These are phyloP conservation scores for Gymnorhina tibicen DNA, from an alignment of 2,113 vertebrate genomes.

Conservation along the genomic window DNA sequence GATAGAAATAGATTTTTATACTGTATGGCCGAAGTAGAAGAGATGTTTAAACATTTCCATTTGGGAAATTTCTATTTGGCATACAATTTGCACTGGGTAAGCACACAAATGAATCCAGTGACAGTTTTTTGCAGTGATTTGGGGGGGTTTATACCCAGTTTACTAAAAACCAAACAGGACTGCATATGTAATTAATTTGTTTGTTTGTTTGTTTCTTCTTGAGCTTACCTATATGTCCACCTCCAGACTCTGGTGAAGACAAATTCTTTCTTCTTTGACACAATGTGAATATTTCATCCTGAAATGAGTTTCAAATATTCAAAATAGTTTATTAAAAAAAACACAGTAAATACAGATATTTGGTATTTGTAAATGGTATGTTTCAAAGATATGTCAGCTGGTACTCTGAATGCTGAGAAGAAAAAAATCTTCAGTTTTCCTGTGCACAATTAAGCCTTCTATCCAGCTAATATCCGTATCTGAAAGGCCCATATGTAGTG, in stretches of 20 bases:
- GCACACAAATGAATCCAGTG: fast-evolving
- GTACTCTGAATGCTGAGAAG: background rate
- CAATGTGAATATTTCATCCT: background rate
- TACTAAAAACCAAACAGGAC: background rate
- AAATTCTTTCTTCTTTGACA: background rate
- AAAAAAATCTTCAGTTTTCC: background rate
- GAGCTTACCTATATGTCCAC: background rate
- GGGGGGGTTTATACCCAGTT: background rate
- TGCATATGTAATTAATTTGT: background rate
- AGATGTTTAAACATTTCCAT: background rate
- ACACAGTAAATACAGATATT: background rate
- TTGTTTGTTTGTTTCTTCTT: background rate
- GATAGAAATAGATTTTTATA: background rate
- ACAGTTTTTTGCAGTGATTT: background rate
- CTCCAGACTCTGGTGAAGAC: background rate
- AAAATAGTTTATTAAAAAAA: background rate
- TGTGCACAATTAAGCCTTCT: background rate
- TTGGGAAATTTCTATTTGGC: background rate
- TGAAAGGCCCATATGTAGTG: background rate
- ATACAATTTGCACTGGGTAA: background rate
- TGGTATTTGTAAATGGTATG: background rate
- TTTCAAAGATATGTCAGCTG: background rate
- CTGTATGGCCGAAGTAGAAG: background rate
- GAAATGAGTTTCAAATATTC: background rate
- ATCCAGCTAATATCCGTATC: background rate